Evolutionary conservation across 2,113 vertebrate genomes (phyloP), one percentile per base, ranked within the genome.

Genomic region (Osmerus eperlanus): DNA sequence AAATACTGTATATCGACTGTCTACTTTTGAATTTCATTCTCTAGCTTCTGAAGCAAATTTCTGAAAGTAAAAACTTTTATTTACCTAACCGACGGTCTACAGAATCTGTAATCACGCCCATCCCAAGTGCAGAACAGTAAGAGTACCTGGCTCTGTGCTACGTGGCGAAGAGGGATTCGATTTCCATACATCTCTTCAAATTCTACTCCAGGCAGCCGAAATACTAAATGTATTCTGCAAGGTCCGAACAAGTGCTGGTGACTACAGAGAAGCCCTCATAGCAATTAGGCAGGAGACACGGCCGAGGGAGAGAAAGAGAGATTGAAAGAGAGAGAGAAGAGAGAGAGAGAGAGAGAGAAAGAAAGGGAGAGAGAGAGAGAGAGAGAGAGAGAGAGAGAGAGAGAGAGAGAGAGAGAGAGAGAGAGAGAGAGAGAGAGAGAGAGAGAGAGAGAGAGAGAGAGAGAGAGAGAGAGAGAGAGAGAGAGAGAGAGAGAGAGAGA

Each of bases 121-220:
- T 79, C 73, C 53, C 67, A 64, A 28, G 74, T 75, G 41, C 71
- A 78, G 70, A 68, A 70, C 71, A 75, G 59, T n/a, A 78, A 71
- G 74, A 73, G 69, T 77, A 74, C 54, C 66, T 7, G 25, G 70
- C 70, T 32, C 56, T 60, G 64, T 74, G 76, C 18, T 28, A 21
- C 71, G 72, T 63, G 41, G 74, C 23, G n/a, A 65, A 69, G 70
- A 66, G 68, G 78, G 69, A 81, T 79, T 74, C 72, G 79, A 85
- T 84, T 79, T 79, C 82, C 80, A 80, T 82, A 79, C 77, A 80
- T 73, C 79, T 83, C 76, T 82, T 86, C 78, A 83, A 83, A 87
- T 84, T 85, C 77, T 70, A 71, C 77, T 81, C 76, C 71, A 70
- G 76, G 75, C 78, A 67, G 79, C 67, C 47, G n/a, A 71, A 73